These are phyloP conservation scores for Idaea straminata DNA, from an alignment of 2,888 invertebrate species.

Conservation along the genomic window DNA sequence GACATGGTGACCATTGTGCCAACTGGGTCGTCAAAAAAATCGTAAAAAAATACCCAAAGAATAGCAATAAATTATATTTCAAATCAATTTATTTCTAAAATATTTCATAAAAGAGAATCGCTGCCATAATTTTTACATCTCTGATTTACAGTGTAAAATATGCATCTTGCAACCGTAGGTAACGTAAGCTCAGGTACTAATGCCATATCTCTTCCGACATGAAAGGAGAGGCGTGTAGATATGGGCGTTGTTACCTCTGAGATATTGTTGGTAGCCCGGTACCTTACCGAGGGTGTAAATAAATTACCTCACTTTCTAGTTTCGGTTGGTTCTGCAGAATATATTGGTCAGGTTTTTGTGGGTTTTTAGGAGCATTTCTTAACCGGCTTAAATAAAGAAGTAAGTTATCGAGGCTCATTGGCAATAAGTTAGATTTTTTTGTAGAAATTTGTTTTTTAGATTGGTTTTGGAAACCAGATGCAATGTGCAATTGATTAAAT, in stretches of 20 bases:
- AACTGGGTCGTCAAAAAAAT: too few species aligned
- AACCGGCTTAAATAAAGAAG: neutral
- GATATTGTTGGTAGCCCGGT: neutral
- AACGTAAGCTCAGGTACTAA: neutral
- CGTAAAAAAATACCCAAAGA: too few species aligned
- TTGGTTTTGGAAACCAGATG: too few species aligned
- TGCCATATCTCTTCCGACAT: neutral
- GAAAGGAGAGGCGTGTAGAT: constrained; percentile 1
- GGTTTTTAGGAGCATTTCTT: neutral
- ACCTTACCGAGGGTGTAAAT: neutral
- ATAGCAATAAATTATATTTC: too few species aligned
- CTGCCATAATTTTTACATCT: neutral
- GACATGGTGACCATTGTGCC: too few species aligned
- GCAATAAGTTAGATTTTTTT: too few species aligned
- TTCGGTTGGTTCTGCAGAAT: neutral
- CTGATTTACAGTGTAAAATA: neutral
- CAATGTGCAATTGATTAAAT: too few species aligned
- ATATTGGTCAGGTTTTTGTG: neutral
- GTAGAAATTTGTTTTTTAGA: too few species aligned
- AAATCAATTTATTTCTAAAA: too few species aligned
- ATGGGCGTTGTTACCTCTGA: neutral
- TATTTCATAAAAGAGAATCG: neutral
- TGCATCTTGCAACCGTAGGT: neutral
- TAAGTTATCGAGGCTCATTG: neutral
- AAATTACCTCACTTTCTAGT: neutral